Conservation (phyloP, 1,140 invertebrate genomes). For the Elymnias hypermnestra region DNA sequence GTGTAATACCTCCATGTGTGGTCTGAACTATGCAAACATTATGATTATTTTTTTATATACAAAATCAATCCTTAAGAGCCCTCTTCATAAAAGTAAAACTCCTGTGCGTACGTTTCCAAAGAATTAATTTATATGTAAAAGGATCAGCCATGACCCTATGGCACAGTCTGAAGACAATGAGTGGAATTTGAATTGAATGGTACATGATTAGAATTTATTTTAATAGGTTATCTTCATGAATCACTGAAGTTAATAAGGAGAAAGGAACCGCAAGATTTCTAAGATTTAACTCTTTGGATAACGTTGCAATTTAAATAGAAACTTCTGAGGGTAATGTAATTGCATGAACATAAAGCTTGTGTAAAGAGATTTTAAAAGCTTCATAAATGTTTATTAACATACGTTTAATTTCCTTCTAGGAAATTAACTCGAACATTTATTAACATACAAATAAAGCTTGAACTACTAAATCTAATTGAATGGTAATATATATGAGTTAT, state of each 20-base stretch:
- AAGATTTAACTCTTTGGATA: background rate
- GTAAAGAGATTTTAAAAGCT: too few relatives aligned
- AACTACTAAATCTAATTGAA: too few relatives aligned
- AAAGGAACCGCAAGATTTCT: conserved; percentile 10
- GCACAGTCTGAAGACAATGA: conserved; percentile 19
- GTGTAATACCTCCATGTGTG: conserved; percentile 8
- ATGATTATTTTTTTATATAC: background rate
- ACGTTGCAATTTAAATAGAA: background rate
- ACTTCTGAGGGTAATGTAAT: background rate
- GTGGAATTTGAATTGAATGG: conserved; percentile 20
- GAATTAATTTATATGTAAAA: conserved; percentile 18
- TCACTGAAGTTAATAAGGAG: conserved; percentile 11
- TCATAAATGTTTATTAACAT: too few relatives aligned
- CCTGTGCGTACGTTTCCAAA: background rate
- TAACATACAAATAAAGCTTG: too few relatives aligned
- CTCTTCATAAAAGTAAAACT: background rate
- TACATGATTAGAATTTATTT: conserved; percentile 18
- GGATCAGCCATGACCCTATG: conserved; percentile 20
- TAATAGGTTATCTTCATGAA: conserved; percentile 14
- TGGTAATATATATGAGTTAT: too few relatives aligned
- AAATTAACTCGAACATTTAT: too few relatives aligned
- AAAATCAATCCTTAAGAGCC: conserved; percentile 4
- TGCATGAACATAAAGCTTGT: too few relatives aligned
- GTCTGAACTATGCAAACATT: conserved; percentile 1
- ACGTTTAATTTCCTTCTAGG: too few relatives aligned